Evolutionary conservation across 2,888 invertebrate genomes (phyloP).

Genomic region (Lapara coniferarum): DNA sequence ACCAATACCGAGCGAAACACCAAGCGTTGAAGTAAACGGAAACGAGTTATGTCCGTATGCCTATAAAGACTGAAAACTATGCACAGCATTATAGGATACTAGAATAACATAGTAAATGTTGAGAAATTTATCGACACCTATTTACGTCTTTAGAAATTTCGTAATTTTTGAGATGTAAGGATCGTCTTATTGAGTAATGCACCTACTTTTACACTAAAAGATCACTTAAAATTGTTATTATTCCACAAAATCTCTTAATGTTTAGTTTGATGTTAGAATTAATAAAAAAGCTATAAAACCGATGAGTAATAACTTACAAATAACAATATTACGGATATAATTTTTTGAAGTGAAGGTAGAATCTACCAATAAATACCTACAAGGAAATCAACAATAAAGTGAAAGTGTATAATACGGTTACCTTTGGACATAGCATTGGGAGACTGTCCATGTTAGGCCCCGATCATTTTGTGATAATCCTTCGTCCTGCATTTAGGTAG

Average conservation of each 20-base stretch:
- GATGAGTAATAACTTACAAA: neutral
- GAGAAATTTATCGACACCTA: constrained; percentile 2
- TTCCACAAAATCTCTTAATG: neutral
- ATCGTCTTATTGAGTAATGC: neutral
- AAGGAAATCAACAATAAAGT: neutral
- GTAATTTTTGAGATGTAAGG: neutral
- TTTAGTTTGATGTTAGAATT: neutral
- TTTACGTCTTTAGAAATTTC: neutral
- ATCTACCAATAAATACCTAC: neutral
- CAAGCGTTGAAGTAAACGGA: constrained; percentile 35
- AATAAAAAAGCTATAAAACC: neutral
- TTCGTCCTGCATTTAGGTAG: neutral
- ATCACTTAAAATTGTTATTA: too few relatives aligned
- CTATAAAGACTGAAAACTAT: constrained; percentile 49
- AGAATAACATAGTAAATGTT: constrained; percentile 45
- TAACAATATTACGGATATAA: neutral
- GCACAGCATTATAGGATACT: constrained; percentile 46
- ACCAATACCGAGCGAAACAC: constrained; percentile 34
- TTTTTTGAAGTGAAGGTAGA: neutral
- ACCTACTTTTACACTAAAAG: too few relatives aligned
- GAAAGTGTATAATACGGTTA: constrained; percentile 17
- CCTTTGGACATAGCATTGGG: neutral
- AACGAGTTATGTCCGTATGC: constrained; percentile 47
- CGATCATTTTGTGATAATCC: neutral
- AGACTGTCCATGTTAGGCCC: neutral